A percentile compares a stretch with the other conserved stretches of the same genome.
Conservation (phyloP, 2,797 vertebrate species). For the Eulemur rubriventer region DNA sequence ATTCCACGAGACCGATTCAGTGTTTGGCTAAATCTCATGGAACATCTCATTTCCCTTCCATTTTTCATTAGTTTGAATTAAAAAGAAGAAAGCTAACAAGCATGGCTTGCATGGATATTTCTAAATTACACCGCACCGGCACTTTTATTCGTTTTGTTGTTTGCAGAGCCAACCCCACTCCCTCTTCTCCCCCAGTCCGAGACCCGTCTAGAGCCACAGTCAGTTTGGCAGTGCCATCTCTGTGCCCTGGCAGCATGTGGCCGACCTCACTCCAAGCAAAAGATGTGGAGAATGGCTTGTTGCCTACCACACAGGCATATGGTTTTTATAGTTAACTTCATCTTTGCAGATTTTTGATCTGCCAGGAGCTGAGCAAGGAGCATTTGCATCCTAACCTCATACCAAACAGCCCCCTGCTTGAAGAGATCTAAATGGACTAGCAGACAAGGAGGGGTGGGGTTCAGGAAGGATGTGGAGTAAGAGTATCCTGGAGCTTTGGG, state of each 20-base stretch:
- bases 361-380: background rate
- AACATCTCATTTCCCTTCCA: slow-evolving; percentile 63
- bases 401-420: background rate
- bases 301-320: background rate
- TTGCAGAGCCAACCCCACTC: background rate
- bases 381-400: background rate
- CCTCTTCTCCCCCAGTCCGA: background rate
- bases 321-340: background rate
- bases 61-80: slow-evolving; percentile 75
- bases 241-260: background rate
- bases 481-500: background rate
- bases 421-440: background rate
- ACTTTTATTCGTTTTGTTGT: slow-evolving; percentile 41
- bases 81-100: slow-evolving; percentile 57
- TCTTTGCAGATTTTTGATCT: slow-evolving; percentile 25
- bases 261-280: background rate
- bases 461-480: background rate
- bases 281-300: background rate
- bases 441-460: background rate
- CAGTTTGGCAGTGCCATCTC: background rate
- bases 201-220: background rate
- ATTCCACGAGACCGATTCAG: slow-evolving; percentile 33
- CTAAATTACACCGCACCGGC: slow-evolving; percentile 42
- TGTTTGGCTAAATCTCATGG: slow-evolving; percentile 53
- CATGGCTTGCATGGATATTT: slow-evolving; percentile 55